These are phyloP conservation scores for Anadara kagoshimensis DNA, from an alignment of 1,140 invertebrate species.

Conservation along the genomic window DNA sequence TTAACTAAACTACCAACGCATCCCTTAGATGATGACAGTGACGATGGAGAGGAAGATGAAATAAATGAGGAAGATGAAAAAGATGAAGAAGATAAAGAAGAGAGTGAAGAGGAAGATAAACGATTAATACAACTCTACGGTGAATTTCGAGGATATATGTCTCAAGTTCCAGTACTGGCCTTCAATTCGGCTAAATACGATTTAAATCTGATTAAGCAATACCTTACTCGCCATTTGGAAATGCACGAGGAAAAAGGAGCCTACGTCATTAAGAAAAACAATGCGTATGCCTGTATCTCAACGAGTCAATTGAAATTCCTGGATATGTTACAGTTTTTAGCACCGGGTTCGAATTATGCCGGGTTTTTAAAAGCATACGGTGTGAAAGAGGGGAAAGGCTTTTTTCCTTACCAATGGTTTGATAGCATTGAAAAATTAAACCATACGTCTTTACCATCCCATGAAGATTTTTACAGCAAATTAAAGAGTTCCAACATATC, in stretches of 20 bases:
- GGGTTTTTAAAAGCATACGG: conserved; percentile 47
- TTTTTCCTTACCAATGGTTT: conserved; percentile 42
- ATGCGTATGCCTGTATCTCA: conserved; percentile 30
- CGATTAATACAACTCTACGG: conserved; percentile 19
- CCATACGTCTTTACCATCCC: neutral
- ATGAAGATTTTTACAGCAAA: neutral
- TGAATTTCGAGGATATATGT: neutral
- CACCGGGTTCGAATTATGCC: conserved; percentile 38
- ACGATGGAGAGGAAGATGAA: too few species aligned
- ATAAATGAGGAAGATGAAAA: neutral
- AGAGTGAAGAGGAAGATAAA: neutral
- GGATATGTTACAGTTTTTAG: conserved; percentile 40
- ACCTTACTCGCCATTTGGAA: conserved; percentile 20
- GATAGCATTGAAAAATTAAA: conserved; percentile 11
- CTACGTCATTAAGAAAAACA: conserved; percentile 33
- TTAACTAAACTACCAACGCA: neutral
- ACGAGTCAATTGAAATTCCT: conserved; percentile 14
- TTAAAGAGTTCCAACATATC: conserved; percentile 1
- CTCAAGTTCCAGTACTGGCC: conserved; percentile 21
- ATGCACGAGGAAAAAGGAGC: conserved; percentile 16
- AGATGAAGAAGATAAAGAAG: conserved; percentile 4
- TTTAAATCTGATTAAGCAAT: conserved; percentile 36
- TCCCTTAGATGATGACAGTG: neutral
- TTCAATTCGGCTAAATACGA: conserved; percentile 45
- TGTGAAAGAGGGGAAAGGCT: conserved; percentile 39